phyloP scores from a whole-genome alignment of 2,113 vertebrate genomes.

The Carettochelys insculpta region DNA sequence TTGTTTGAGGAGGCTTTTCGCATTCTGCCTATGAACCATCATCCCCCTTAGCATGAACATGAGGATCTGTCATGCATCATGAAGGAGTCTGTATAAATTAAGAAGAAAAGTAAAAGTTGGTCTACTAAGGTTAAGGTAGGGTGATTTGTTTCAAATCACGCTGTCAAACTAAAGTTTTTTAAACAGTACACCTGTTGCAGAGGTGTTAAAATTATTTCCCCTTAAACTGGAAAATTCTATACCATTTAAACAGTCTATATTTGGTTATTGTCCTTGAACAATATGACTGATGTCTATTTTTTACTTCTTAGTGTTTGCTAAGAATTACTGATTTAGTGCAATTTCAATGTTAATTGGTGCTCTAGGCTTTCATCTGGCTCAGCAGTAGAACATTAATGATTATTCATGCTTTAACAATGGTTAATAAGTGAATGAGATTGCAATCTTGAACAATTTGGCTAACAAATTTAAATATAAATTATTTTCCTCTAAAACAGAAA shows the following conservation, averaged over 20 bases:
- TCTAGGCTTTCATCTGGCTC: conserved; percentile 39
- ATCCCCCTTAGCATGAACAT: background rate
- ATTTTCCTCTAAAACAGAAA: conserved; percentile 17
- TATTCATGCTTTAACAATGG: conserved; percentile 32
- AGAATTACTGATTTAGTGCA: conserved; percentile 28
- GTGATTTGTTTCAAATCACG: conserved; percentile 20
- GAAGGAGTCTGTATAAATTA: conserved; percentile 4
- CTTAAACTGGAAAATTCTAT: conserved; percentile 11
- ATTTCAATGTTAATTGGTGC: conserved; percentile 60
- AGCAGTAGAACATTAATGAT: conserved; percentile 48
- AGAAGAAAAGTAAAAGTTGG: conserved; percentile 1
- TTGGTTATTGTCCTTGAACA: conserved; percentile 22
- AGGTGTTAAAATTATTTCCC: background rate
- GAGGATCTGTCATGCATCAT: background rate
- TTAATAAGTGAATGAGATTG: conserved; percentile 52
- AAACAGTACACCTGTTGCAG: background rate
- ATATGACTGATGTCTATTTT: conserved; percentile 6
- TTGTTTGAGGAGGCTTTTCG: background rate
- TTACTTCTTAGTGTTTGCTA: conserved; percentile 14
- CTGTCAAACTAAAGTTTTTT: background rate
- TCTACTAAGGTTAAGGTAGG: background rate
- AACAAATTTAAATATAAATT: conserved; percentile 53
- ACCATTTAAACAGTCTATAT: background rate
- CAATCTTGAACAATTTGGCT: conserved; percentile 35
- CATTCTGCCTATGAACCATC: background rate